Base-by-base conservation (phyloP, 2,113 vertebrate species). In the Cynocephalus volans region DNA sequence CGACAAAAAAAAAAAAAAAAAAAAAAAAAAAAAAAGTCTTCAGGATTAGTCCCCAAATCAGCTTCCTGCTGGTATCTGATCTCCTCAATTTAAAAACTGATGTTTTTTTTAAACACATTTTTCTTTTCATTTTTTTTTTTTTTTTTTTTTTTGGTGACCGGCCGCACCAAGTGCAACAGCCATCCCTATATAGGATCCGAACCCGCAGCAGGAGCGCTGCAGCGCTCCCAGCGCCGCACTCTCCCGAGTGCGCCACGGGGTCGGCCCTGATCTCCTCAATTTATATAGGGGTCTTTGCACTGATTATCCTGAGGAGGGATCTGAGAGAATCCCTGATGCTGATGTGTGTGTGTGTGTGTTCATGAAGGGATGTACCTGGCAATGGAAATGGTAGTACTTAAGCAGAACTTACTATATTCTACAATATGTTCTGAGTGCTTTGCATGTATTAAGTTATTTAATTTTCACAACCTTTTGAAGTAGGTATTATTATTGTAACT, bases 31-130 rank as follows among this genome's bases (percentile, higher is more conserved):
- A 41, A 75, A 92, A 28, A 11, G 12, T 89, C 67, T 97, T 93
- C 45, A 88, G 67, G 48, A 19, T 54, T 62, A 76, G 83, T 9
- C 14, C 75, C 92, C n/a, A 94, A 95, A 80, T 88, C 72, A 90
- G 18, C 67, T 96, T 96, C 65, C 79, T 97, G n/a, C 75, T 96
- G 60, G 56, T 75, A 96, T 90, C 50, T 75, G 62, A 28, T 48
- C 65, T 67, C 45, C 65, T 92, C 60, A 90, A 2, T 95, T 93
- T 96, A 26, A n/a, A n/a, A n/a, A n/a, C n/a, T n/a, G n/a, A n/a
- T n/a, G n/a, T n/a, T n/a, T n/a, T n/a, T n/a, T n/a, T n/a, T n/a
- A n/a, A n/a, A n/a, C n/a, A n/a, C n/a, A n/a, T n/a, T n/a, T n/a
- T n/a, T n/a, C n/a, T n/a, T n/a, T n/a, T n/a, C n/a, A n/a, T n/a